Percentiles rank a stretch among this genome's conserved stretches.
Conservation (phyloP, 1,140 invertebrate species). For the Penaeus vannamei region DNA sequence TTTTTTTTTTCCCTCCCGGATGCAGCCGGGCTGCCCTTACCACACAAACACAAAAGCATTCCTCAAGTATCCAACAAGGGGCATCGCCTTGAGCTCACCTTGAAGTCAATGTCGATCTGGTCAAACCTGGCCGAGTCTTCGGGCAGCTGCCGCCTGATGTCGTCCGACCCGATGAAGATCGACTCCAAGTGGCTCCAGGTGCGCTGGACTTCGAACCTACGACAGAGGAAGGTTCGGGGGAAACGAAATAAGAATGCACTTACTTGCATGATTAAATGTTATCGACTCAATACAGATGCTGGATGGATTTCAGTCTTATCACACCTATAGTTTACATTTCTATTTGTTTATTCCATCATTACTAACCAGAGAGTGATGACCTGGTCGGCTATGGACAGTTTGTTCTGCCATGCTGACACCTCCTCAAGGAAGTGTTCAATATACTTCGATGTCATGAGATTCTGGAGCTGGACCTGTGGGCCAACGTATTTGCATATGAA, state of each 20-base stretch:
- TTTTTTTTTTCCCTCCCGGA: no score
- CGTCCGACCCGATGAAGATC: constrained; percentile 98
- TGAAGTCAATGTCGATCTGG: constrained; percentile 91
- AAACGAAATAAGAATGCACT: no score
- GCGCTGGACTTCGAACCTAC: constrained; percentile 96
- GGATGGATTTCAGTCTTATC: no score
- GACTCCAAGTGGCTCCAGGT: constrained; percentile 97
- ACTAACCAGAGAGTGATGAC: constrained; percentile 68
- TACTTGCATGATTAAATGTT: no score
- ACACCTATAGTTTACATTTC: no score
- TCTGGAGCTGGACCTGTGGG: constrained; percentile 88
- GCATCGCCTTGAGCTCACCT: constrained; percentile 74
- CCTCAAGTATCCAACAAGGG: no score
- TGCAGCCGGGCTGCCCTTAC: no score
- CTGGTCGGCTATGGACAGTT: constrained; percentile 93
- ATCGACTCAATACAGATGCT: no score
- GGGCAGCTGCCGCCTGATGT: constrained; percentile 94
- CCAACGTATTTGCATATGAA: neutral
- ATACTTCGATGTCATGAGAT: constrained; percentile 96
- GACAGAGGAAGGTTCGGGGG: neutral
- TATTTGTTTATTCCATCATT: neutral
- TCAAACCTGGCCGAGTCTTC: constrained; percentile 94
- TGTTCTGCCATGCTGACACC: constrained; percentile 94
- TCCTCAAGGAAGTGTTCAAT: constrained; percentile 95
- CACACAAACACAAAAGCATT: no score